These are phyloP conservation scores for Anhinga anhinga DNA, from an alignment of 2,113 vertebrate genomes.

Conservation along the genomic window DNA sequence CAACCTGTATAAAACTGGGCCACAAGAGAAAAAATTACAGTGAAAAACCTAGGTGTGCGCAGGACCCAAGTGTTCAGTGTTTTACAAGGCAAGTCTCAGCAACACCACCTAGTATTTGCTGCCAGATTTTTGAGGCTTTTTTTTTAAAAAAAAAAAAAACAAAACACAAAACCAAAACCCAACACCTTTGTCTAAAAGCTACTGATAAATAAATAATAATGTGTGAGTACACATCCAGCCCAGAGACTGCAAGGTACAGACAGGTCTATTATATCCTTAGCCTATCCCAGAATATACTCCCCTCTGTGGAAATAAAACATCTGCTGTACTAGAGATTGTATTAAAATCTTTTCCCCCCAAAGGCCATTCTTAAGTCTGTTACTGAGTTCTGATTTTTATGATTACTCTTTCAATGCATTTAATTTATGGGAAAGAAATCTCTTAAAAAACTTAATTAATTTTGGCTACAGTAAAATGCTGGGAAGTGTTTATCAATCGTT, in stretches of 20 bases:
- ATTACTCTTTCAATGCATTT: conserved; percentile 14
- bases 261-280: background rate
- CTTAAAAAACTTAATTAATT: conserved; percentile 17
- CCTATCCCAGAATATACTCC: background rate
- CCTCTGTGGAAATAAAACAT: background rate
- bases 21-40: background rate
- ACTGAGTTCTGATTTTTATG: background rate
- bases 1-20: background rate
- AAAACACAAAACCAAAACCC: too few species aligned
- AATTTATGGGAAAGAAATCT: conserved; percentile 13
- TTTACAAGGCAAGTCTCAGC: background rate
- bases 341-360: background rate
- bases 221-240: background rate
- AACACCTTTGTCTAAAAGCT: background rate
- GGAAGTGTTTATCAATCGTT: background rate
- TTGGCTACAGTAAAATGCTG: background rate
- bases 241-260: background rate
- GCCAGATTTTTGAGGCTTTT: background rate
- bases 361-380: background rate
- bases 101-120: background rate
- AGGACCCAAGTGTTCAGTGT: background rate
- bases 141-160: background rate
- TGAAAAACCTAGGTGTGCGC: background rate
- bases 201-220: background rate
- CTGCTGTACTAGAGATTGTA: background rate